Evolutionary conservation across 2,113 vertebrate species (phyloP).

Genomic region (Nettapus auritus): DNA sequence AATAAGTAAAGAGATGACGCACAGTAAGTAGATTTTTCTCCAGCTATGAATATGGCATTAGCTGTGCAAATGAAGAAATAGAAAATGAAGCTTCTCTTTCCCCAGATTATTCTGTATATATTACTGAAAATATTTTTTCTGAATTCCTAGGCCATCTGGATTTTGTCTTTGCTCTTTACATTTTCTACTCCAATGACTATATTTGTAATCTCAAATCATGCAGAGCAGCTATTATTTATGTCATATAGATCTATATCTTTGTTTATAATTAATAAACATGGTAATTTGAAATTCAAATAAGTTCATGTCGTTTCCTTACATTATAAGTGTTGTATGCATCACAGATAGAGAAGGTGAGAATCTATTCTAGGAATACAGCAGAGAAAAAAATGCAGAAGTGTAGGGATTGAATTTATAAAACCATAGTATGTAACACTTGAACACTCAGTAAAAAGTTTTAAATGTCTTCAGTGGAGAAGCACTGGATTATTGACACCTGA

Average conservation of each 20-base stretch:
- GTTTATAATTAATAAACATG: background rate
- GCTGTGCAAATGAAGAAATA: background rate
- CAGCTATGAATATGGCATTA: background rate
- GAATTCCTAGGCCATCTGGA: background rate
- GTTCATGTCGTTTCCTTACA: background rate
- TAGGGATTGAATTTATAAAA: background rate
- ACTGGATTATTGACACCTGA: background rate
- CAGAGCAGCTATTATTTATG: background rate
- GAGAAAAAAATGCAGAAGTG: background rate
- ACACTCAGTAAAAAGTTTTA: background rate
- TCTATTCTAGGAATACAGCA: background rate
- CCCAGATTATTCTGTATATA: background rate
- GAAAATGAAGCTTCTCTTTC: background rate
- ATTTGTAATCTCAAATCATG: background rate
- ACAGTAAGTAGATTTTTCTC: background rate
- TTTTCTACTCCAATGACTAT: background rate
- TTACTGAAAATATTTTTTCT: background rate
- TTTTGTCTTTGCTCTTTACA: background rate
- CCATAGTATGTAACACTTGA: background rate
- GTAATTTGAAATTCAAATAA: conserved; percentile 1
- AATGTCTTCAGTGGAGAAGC: background rate
- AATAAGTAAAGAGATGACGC: background rate
- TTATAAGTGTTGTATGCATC: background rate
- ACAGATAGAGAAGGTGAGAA: background rate
- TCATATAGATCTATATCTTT: background rate